Conservation (phyloP, 2,797 vertebrate species). For the Nannoperca obscura region DNA sequence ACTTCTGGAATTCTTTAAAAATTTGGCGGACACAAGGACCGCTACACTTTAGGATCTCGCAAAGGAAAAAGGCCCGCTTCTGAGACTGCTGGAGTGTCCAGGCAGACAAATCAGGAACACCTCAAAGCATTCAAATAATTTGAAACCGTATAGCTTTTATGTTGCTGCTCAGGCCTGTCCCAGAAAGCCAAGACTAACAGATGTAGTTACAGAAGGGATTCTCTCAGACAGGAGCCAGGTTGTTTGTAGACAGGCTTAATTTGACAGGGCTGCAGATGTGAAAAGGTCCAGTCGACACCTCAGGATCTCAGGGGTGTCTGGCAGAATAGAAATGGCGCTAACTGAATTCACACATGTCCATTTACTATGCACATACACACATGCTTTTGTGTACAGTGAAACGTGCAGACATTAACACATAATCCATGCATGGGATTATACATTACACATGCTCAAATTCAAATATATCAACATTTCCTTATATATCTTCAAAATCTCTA, state of each 20-base stretch:
- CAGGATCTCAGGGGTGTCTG: constrained; percentile 61
- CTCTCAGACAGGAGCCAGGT: constrained; percentile 48
- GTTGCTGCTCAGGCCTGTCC: not conserved
- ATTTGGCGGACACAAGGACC: constrained; percentile 24
- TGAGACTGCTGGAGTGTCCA: constrained; percentile 15
- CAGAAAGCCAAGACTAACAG: constrained; percentile 57
- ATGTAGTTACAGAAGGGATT: constrained; percentile 52
- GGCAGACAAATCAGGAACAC: constrained; percentile 46
- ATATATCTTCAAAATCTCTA: not conserved
- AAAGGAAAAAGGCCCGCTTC: constrained; percentile 18
- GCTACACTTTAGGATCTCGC: constrained; percentile 8
- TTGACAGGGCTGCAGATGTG: constrained; percentile 46
- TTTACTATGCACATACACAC: constrained; percentile 9
- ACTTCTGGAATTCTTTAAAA: constrained; percentile 34
- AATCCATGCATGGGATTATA: not conserved
- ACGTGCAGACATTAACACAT: constrained; percentile 1
- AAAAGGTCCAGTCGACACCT: constrained; percentile 68
- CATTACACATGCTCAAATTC: not conserved
- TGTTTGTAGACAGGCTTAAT: constrained; percentile 46
- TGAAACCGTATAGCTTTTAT: constrained; percentile 38
- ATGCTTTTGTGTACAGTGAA: not conserved
- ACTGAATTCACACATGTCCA: constrained; percentile 59
- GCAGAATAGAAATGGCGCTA: constrained; percentile 34
- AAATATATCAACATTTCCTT: no score
- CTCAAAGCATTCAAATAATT: constrained; percentile 49